A percentile compares a stretch with the other conserved stretches of the same genome.
These are phyloP conservation scores for Pseudococcus viburni DNA, from an alignment of 2,888 invertebrate species.

Conservation along the genomic window DNA sequence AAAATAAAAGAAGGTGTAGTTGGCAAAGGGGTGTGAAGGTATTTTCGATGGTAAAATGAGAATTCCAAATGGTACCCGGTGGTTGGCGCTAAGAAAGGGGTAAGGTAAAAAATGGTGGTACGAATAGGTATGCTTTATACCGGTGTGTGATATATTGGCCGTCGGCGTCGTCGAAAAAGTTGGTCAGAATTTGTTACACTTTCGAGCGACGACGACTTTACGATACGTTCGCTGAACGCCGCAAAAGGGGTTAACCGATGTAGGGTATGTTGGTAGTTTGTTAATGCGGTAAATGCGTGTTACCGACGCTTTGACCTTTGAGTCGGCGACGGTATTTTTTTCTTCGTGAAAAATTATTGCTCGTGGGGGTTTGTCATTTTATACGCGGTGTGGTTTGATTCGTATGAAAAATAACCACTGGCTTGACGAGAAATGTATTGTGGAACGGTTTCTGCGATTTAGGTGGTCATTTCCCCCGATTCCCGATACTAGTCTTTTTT, in stretches of 20 bases:
- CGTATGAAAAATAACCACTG: not conserved
- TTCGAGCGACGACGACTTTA: not conserved
- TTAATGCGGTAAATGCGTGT: constrained; percentile 34
- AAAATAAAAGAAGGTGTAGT: not conserved
- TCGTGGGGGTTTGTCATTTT: not conserved
- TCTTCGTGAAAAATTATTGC: not conserved
- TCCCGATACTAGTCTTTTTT: not conserved
- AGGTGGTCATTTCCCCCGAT: not conserved
- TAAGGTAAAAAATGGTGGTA: not conserved
- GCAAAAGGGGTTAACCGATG: not conserved
- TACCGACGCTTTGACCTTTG: constrained; percentile 22
- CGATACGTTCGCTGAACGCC: not conserved
- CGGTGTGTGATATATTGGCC: not conserved
- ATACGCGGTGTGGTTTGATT: not conserved
- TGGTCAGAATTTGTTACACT: constrained; percentile 44
- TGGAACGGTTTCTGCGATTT: not conserved
- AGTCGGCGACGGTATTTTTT: not conserved
- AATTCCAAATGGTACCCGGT: not conserved
- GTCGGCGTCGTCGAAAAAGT: constrained; percentile 11
- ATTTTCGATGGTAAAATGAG: not conserved
- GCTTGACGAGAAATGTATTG: not conserved
- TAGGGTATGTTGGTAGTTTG: too few relatives aligned
- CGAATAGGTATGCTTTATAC: not conserved
- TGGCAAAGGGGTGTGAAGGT: not conserved
- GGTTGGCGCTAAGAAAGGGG: not conserved